These are phyloP conservation scores for Acronicta alni DNA, from an alignment of 2,888 invertebrate genomes.

Conservation along the genomic window DNA sequence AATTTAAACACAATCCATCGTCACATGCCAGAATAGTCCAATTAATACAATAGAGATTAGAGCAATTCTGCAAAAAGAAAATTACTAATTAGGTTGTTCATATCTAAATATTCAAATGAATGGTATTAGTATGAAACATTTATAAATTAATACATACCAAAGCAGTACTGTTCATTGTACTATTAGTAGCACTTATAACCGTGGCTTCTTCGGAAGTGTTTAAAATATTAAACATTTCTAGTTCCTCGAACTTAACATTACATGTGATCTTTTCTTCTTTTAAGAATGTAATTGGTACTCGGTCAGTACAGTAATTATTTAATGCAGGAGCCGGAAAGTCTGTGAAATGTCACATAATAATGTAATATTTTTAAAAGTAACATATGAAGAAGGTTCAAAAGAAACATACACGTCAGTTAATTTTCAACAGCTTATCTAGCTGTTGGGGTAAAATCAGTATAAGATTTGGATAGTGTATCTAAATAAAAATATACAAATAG, in stretches of 20 bases:
- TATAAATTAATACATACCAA: slow-evolving; percentile 67
- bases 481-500: slow-evolving; percentile 16
- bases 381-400: no score
- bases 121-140: slow-evolving; percentile 3
- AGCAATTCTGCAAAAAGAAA: slow-evolving; percentile 77
- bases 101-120: not conserved
- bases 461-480: no score
- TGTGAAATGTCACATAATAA: slow-evolving; percentile 57
- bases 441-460: no score
- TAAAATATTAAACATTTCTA: slow-evolving; percentile 78
- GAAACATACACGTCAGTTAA: no score
- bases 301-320: slow-evolving; percentile 76
- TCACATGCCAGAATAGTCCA: slow-evolving; percentile 76
- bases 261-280: slow-evolving; percentile 72
- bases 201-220: slow-evolving; percentile 67
- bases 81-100: slow-evolving; percentile 1
- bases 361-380: no score
- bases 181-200: slow-evolving; percentile 72
- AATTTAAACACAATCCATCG: slow-evolving; percentile 65
- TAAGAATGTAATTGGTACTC: slow-evolving; percentile 73
- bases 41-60: slow-evolving; percentile 75
- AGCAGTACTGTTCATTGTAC: slow-evolving; percentile 66
- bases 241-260: slow-evolving; percentile 73
- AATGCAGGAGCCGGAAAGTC: slow-evolving; percentile 73
- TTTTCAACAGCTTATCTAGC: no score